These are phyloP conservation scores for Cladopsammia gracilis DNA, from an alignment of 64 coral and sea anemone genomes.

Conservation along the genomic window DNA sequence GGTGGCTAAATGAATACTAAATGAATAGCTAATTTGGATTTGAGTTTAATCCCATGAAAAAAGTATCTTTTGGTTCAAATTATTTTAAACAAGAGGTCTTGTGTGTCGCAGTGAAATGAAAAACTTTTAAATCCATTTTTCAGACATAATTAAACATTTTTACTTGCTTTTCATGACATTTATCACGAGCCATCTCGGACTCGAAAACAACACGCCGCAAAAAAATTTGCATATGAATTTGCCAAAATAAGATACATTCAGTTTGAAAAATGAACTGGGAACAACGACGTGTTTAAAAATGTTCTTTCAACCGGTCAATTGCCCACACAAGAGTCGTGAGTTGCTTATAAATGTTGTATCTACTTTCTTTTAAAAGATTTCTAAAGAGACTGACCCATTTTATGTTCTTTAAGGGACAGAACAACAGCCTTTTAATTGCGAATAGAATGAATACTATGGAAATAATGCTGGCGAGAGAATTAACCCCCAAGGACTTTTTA, in stretches of 20 bases:
- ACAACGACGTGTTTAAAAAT: slow-evolving; percentile 10
- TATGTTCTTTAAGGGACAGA: slow-evolving; percentile 75
- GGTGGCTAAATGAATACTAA: slow-evolving; percentile 39
- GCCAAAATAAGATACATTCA: background rate
- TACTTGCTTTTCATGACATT: background rate
- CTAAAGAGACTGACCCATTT: slow-evolving; percentile 87
- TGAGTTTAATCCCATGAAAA: slow-evolving; percentile 13
- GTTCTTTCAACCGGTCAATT: slow-evolving; percentile 53
- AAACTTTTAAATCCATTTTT: too few species aligned
- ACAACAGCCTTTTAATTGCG: slow-evolving; percentile 81
- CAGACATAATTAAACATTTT: background rate
- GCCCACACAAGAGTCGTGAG: slow-evolving; percentile 51
- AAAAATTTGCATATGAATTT: slow-evolving; percentile 60
- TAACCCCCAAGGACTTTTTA: slow-evolving; percentile 66
- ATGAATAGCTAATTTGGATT: slow-evolving; percentile 40
- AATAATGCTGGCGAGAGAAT: slow-evolving; percentile 74
- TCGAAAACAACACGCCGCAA: slow-evolving; percentile 37
- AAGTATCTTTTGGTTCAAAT: slow-evolving; percentile 26
- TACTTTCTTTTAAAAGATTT: slow-evolving; percentile 71
- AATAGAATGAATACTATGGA: slow-evolving; percentile 77
- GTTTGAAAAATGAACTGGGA: background rate
- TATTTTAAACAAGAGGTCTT: background rate
- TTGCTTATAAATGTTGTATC: slow-evolving; percentile 54
- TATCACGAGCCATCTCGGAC: background rate
- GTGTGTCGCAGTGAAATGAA: too few species aligned